Evolutionary conservation across 2,797 vertebrate species (phyloP), one percentile per base, ranked within the genome.

Genomic region (Pangasius djambal): DNA sequence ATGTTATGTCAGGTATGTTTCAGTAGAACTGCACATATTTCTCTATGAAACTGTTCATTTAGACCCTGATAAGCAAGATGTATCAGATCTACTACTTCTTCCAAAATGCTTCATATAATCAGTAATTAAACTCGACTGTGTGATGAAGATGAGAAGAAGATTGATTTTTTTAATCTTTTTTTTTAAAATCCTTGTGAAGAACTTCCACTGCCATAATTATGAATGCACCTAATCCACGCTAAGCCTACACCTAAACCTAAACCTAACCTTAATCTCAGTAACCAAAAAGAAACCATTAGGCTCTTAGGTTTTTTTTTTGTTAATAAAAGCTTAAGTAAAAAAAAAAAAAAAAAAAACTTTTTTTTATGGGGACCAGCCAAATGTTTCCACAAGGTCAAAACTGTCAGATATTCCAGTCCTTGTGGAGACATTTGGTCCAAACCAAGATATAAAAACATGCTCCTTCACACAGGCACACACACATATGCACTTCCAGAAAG

Each of bases 91-190:
- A 57, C 12, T 25, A 50, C 25, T n/a, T 67, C 37, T 65, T 44
- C 9, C 18, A 16, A 70, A 70, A 72, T 72, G 31, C 31, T 85
- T 72, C 50, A 55, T 70, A 34, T 70, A 55, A 57, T 55, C 65
- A 85, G 31, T 20, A 70, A 72, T 85, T 70, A 85, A 85, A 85
- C 48, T 52, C 9, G 10, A 85, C 20, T 34, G 13, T 50, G n/a
- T 78, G n/a, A 6, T 70, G 40, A 69, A 57, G 52, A 61, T n/a
- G 8, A 48, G 44, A 48, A 48, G 48, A 48, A 48, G 48, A 48
- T 9, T 48, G 25, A 40, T 31, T 70, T 44, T 55, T 82, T 57
- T 5, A 34, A 40, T 72, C 69, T 0, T 2, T n/a, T 77, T 6
- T 25, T 10, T 25, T 40, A 4, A 2, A 3, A 40, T 81, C 22